A percentile compares a stretch with the other conserved stretches of the same genome.
Conservation (phyloP, 2,888 invertebrate species). For the Leistus spinibarbis region DNA sequence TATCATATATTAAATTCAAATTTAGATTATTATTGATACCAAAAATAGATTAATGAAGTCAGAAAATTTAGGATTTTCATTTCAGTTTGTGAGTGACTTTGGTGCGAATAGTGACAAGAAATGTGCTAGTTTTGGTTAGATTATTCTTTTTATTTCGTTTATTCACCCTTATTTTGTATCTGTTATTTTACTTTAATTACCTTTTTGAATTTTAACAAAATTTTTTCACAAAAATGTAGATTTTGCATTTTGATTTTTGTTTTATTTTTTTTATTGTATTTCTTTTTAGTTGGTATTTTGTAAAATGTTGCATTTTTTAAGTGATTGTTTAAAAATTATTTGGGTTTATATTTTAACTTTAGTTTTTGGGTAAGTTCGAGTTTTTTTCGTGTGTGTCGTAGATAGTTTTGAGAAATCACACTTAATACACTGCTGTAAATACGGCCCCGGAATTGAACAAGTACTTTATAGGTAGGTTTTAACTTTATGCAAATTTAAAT, state of each 20-base stretch:
- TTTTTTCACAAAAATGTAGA: slow-evolving; percentile 1
- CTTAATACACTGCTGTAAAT: not conserved
- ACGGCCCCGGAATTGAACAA: not conserved
- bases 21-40: not conserved
- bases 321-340: slow-evolving; percentile 33
- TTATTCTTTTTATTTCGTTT: not conserved
- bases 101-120: not conserved
- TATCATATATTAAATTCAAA: not conserved
- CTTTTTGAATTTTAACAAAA: not conserved
- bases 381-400: not conserved
- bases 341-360: slow-evolving; percentile 32
- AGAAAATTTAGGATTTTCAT: not conserved
- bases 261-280: slow-evolving; percentile 8
- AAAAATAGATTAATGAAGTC: not conserved
- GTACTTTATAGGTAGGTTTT: not conserved
- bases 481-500: not conserved
- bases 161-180: not conserved
- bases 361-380: slow-evolving; percentile 31
- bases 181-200: not conserved
- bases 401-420: slow-evolving; percentile 11
- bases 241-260: slow-evolving; percentile 14
- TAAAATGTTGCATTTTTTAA: slow-evolving; percentile 5
- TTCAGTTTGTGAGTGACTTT: not conserved
- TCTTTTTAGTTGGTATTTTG: not conserved
- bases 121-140: not conserved